Conservation (phyloP, 2,888 invertebrate genomes). For the Sminthurides aquaticus region DNA sequence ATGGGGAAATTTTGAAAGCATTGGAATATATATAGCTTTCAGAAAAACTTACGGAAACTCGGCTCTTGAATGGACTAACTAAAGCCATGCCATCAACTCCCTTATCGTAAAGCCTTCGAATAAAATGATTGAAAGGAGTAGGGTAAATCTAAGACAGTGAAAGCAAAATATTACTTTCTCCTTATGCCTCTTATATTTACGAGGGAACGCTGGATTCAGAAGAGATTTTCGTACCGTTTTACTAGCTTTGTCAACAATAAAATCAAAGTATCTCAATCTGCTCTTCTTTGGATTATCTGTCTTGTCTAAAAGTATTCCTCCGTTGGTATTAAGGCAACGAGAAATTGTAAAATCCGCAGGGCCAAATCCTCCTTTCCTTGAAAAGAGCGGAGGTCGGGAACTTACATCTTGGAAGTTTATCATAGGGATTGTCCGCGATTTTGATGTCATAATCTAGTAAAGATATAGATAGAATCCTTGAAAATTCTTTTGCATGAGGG, state of each 20-base stretch:
- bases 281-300: slow-evolving; percentile 25
- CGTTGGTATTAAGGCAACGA: slow-evolving; percentile 16
- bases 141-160: slow-evolving; percentile 20
- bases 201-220: too few relatives aligned
- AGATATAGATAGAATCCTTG: too few relatives aligned
- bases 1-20: too few relatives aligned
- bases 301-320: slow-evolving; percentile 32
- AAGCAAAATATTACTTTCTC: background rate
- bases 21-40: too few relatives aligned
- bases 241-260: slow-evolving; percentile 14
- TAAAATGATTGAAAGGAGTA: slow-evolving; percentile 18
- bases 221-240: slow-evolving; percentile 19
- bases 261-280: slow-evolving; percentile 31
- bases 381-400: slow-evolving; percentile 25
- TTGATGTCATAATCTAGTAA: background rate
- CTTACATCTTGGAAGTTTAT: background rate
- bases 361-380: slow-evolving; percentile 23
- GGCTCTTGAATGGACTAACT: slow-evolving; percentile 38
- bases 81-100: slow-evolving; percentile 26
- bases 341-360: slow-evolving; percentile 32
- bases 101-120: slow-evolving; percentile 8
- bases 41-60: slow-evolving; percentile 21
- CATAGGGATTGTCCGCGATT: background rate
- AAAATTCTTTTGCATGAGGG: too few relatives aligned
- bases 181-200: too few relatives aligned